These are phyloP conservation scores for Diogma glabrata DNA, from an alignment of 2,888 invertebrate genomes.

Conservation along the genomic window DNA sequence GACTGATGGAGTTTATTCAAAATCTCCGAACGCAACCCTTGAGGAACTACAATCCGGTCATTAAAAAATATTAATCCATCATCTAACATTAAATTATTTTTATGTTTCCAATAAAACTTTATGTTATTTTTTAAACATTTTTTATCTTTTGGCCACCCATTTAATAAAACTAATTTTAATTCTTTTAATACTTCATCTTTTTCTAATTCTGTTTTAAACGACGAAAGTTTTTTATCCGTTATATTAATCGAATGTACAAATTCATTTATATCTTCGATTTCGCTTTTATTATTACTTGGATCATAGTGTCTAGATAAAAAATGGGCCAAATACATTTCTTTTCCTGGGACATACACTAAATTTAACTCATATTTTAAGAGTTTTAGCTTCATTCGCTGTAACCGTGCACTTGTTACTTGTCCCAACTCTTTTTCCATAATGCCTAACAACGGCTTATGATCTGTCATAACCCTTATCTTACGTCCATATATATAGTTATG, in stretches of 20 bases:
- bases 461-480: constrained; percentile 13
- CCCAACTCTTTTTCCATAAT: constrained; percentile 17
- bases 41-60: constrained; percentile 20
- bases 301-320: neutral
- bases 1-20: constrained; percentile 21
- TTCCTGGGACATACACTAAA: constrained; percentile 19
- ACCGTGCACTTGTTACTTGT: constrained; percentile 14
- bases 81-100: constrained; percentile 19
- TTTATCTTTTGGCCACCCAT: constrained; percentile 18
- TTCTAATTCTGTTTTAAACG: constrained; percentile 9
- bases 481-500: constrained; percentile 18
- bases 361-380: constrained; percentile 18
- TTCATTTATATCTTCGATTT: too few species aligned
- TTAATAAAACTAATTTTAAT: too few species aligned
- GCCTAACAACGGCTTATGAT: constrained; percentile 16
- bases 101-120: constrained; percentile 20
- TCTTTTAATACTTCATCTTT: constrained; percentile 8
- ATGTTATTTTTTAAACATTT: constrained; percentile 14
- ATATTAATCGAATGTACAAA: too few species aligned
- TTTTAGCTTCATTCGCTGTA: constrained; percentile 17
- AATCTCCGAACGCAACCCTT: constrained; percentile 18
- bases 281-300: too few species aligned
- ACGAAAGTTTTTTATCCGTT: too few species aligned
- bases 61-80: constrained; percentile 20
- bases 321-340: constrained; percentile 19